These are phyloP conservation scores for Oophaga pumilio DNA, from an alignment of 2,113 vertebrate species.

Conservation along the genomic window DNA sequence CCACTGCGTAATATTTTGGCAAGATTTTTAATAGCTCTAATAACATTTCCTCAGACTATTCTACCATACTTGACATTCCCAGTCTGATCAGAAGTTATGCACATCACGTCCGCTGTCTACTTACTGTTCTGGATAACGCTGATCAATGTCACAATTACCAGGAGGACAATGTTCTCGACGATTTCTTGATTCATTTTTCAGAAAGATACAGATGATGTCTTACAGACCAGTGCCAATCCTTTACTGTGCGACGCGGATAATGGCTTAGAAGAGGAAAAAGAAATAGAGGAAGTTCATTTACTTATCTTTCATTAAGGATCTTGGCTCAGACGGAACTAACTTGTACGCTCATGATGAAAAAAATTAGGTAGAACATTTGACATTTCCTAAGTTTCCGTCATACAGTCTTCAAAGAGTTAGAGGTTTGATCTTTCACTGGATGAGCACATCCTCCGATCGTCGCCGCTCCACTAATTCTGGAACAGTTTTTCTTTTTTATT, in stretches of 20 bases:
- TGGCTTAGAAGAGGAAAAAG: not conserved
- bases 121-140: conserved; percentile 53
- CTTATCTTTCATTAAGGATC: not conserved
- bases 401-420: not conserved
- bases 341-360: not conserved
- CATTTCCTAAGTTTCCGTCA: not conserved
- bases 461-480: too few relatives aligned
- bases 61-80: too few relatives aligned
- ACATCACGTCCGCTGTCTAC: not conserved
- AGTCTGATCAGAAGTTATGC: too few relatives aligned
- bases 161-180: conserved; percentile 39
- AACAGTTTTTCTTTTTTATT: too few relatives aligned
- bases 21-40: too few relatives aligned
- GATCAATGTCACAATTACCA: conserved; percentile 50
- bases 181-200: conserved; percentile 36
- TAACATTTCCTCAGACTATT: too few relatives aligned
- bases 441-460: too few relatives aligned
- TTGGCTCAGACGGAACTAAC: not conserved
- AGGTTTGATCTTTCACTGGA: not conserved
- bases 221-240: not conserved
- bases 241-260: not conserved
- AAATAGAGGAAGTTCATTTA: conserved; percentile 39
- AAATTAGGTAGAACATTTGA: not conserved
- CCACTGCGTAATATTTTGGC: not conserved
- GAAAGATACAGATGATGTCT: not conserved